A percentile compares a stretch with the other conserved stretches of the same genome.
Conservation (phyloP, 2,113 vertebrate species). For the Sturnira hondurensis region DNA sequence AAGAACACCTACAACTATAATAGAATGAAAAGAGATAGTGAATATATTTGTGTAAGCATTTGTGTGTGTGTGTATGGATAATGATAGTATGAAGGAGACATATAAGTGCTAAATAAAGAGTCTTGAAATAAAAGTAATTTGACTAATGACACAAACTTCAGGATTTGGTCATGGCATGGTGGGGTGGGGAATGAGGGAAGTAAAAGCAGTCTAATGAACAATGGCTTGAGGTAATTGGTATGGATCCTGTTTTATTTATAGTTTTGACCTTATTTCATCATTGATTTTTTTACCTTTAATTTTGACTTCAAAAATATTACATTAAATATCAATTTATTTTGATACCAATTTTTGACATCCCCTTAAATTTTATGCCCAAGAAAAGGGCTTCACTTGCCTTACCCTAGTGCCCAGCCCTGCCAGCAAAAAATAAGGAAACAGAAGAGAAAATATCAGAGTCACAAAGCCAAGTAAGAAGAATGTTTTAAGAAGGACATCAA, state of each 20-base stretch:
- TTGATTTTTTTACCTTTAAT: slow-evolving; percentile 9
- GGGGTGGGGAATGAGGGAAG: not conserved
- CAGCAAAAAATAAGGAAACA: not conserved
- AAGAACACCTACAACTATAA: not conserved
- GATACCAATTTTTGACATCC: not conserved
- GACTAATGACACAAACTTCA: not conserved
- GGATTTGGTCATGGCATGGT: not conserved
- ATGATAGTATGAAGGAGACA: not conserved
- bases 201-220: not conserved
- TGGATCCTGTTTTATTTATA: slow-evolving; percentile 8
- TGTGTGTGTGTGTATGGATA: not conserved
- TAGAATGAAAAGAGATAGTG: not conserved
- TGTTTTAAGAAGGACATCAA: not conserved
- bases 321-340: slow-evolving; percentile 6
- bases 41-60: not conserved
- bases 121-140: slow-evolving; percentile 1
- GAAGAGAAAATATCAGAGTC: not conserved
- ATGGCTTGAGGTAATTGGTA: not conserved
- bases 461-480: not conserved
- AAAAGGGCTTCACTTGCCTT: not conserved
- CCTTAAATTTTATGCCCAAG: not conserved
- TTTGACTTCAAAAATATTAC: not conserved
- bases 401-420: not conserved
- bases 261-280: slow-evolving; percentile 24
- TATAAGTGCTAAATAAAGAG: not conserved